Evolutionary conservation across 2,888 invertebrate genomes (phyloP).

Genomic region (Heliconius ismenius): DNA sequence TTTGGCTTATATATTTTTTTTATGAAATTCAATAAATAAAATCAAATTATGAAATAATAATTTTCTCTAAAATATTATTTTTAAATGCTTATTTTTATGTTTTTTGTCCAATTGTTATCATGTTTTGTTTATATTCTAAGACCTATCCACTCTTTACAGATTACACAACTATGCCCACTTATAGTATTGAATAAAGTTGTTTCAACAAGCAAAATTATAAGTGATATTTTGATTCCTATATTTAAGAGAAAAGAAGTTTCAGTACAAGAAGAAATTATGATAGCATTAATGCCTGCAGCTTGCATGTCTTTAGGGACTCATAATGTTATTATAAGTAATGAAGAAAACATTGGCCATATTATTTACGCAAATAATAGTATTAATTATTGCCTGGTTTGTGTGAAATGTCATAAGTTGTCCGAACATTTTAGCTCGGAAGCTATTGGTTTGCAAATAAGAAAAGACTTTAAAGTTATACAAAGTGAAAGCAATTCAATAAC

Average conservation of each 20-base stretch:
- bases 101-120: too few relatives aligned
- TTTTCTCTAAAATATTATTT: neutral
- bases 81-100: too few relatives aligned
- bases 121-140: neutral
- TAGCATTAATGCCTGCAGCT: slow-evolving; percentile 57
- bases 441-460: slow-evolving; percentile 39
- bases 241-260: slow-evolving; percentile 61
- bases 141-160: slow-evolving; percentile 54
- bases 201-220: slow-evolving; percentile 68
- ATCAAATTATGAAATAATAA: neutral
- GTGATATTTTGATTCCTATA: slow-evolving; percentile 70
- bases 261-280: slow-evolving; percentile 57
- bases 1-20: neutral
- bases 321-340: slow-evolving; percentile 49
- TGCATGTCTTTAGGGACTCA: slow-evolving; percentile 67
- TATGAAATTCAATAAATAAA: neutral
- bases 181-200: slow-evolving; percentile 61
- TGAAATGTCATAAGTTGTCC: slow-evolving; percentile 58
- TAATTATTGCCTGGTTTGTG: slow-evolving; percentile 59
- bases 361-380: slow-evolving; percentile 56
- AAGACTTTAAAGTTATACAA: slow-evolving; percentile 51
- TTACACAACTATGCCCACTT: slow-evolving; percentile 63
- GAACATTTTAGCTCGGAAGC: slow-evolving; percentile 13
- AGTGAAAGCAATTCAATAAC: slow-evolving; percentile 51
- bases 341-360: slow-evolving; percentile 53